Evolutionary conservation across 2,113 vertebrate species (phyloP).

Genomic region (Mesocricetus auratus): DNA sequence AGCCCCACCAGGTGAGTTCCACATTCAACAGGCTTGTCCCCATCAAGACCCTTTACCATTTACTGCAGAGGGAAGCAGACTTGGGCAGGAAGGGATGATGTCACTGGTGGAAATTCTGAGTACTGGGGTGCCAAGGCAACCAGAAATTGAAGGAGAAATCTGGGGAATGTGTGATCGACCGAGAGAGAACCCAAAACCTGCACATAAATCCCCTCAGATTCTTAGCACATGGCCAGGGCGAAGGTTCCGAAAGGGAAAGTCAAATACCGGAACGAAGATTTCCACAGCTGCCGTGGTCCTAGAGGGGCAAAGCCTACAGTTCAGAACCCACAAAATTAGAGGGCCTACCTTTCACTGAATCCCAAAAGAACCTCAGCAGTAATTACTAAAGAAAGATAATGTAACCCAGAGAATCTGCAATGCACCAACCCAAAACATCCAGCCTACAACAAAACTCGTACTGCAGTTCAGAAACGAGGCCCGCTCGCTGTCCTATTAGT

Average conservation of each 20-base stretch:
- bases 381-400: constrained; percentile 21
- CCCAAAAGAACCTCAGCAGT: neutral
- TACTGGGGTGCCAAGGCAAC: neutral
- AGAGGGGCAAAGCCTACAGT: neutral
- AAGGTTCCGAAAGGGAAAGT: neutral
- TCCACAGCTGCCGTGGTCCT: neutral
- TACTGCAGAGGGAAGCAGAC: neutral
- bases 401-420: neutral
- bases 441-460: neutral
- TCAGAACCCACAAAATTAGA: neutral
- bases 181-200: neutral
- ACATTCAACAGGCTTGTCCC: neutral
- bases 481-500: neutral
- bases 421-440: neutral
- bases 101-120: neutral
- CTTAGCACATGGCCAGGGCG: neutral
- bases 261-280: neutral
- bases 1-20: neutral
- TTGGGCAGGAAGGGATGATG: neutral
- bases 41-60: neutral
- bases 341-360: neutral
- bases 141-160: neutral
- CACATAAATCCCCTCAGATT: neutral
- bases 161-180: neutral
- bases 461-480: constrained; percentile 17